Percentiles rank a stretch among this genome's conserved stretches.
phyloP scores from a whole-genome alignment of 2,888 invertebrate species.

The Aricia artaxerxes region DNA sequence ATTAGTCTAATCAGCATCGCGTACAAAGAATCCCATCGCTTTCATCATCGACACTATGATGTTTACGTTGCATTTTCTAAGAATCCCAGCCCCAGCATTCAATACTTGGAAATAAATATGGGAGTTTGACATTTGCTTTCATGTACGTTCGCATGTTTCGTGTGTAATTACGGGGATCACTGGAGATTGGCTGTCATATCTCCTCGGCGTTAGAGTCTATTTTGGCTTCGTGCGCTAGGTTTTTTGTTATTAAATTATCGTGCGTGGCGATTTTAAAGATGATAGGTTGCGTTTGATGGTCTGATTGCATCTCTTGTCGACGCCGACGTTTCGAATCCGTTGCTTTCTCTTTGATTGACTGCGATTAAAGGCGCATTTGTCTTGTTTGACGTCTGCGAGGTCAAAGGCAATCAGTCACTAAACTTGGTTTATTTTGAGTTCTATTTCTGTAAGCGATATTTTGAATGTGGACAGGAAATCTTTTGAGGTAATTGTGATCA shows the following conservation, averaged over 20 bases:
- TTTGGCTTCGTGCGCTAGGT: conserved; percentile 58
- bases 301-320: conserved; percentile 80
- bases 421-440: conserved; percentile 43
- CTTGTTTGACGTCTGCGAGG: conserved; percentile 52
- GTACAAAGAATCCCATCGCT: conserved; percentile 79
- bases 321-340: conserved; percentile 69
- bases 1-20: conserved; percentile 77
- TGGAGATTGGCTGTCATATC: conserved; percentile 53
- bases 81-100: conserved; percentile 73
- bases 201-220: conserved; percentile 58
- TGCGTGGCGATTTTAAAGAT: conserved; percentile 80
- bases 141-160: conserved; percentile 75
- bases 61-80: conserved; percentile 76
- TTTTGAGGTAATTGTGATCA: neutral
- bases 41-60: conserved; percentile 80
- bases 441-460: conserved; percentile 47
- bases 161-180: conserved; percentile 67
- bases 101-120: conserved; percentile 81
- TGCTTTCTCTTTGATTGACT: conserved; percentile 79
- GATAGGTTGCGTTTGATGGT: conserved; percentile 78
- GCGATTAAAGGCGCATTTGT: conserved; percentile 57
- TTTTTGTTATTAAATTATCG: conserved; percentile 80
- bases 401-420: conserved; percentile 46
- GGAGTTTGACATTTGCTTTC: conserved; percentile 81
- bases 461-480: neutral